A percentile compares a stretch with the other conserved stretches of the same genome.
These are phyloP conservation scores for Empidonax traillii DNA, from an alignment of 2,113 vertebrate genomes.

Conservation along the genomic window DNA sequence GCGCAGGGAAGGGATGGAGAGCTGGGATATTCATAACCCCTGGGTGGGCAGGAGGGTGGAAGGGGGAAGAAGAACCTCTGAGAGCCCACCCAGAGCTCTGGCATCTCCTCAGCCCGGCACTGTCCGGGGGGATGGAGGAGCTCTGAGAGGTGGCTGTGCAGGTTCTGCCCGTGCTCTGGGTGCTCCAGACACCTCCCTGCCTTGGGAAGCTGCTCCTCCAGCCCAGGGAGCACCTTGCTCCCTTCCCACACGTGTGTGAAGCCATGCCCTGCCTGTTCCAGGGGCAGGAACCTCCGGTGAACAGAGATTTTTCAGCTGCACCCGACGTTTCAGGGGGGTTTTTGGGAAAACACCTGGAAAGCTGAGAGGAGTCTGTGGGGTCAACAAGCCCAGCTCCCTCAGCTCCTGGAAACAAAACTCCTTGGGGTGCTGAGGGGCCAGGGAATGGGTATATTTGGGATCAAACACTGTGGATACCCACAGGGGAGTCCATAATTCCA, in stretches of 20 bases:
- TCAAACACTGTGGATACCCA: not conserved
- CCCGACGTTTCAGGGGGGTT: accelerated
- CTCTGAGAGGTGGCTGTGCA: not conserved
- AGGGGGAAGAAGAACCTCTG: not conserved
- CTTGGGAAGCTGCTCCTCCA: not conserved
- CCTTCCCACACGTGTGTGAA: accelerated
- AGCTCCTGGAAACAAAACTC: not conserved
- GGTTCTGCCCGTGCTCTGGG: not conserved
- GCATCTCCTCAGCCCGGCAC: accelerated
- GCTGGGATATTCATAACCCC: accelerated
- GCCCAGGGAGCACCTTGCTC: not conserved
- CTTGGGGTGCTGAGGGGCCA: not conserved
- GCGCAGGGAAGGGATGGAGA: accelerated
- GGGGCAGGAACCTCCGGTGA: accelerated
- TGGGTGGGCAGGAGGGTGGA: not conserved
- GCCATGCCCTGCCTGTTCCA: accelerated
- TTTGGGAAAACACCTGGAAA: not conserved
- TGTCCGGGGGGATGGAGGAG: not conserved
- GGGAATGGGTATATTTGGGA: not conserved
- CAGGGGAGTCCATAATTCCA: not conserved
- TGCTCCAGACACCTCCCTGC: accelerated
- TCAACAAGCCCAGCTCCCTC: not conserved
- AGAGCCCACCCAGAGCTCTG: not conserved
- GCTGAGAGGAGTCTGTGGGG: not conserved
- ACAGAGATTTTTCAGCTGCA: not conserved